Conservation (phyloP, 2,797 vertebrate genomes). For the Pangasius mekongensis region DNA sequence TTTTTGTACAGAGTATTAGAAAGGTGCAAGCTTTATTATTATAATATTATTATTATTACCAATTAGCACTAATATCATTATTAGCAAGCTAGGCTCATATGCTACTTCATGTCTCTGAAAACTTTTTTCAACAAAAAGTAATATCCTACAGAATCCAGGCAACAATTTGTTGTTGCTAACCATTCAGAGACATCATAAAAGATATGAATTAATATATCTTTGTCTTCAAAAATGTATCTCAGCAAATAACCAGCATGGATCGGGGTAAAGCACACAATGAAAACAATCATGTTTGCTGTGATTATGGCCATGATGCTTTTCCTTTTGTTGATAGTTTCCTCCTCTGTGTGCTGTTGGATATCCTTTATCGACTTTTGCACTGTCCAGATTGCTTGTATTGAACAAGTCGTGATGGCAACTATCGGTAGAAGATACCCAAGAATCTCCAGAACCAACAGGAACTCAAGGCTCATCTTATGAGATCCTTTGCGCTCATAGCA, state of each 20-base stretch:
- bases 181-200: slow-evolving; percentile 63
- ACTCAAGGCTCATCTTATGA: fast-evolving
- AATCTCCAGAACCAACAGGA: slow-evolving; percentile 50
- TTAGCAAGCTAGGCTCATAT: neutral
- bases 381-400: slow-evolving; percentile 62
- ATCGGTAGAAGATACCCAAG: slow-evolving; percentile 68
- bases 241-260: slow-evolving; percentile 68
- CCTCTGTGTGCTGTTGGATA: neutral
- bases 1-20: too few relatives aligned
- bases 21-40: neutral
- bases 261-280: slow-evolving; percentile 82
- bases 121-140: slow-evolving; percentile 78
- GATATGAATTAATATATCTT: neutral
- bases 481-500: slow-evolving; percentile 62
- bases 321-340: slow-evolving; percentile 48
- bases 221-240: neutral
- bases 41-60: neutral
- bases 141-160: slow-evolving; percentile 80
- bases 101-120: neutral
- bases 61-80: neutral
- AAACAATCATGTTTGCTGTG: slow-evolving; percentile 77
- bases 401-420: slow-evolving; percentile 64
- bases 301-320: slow-evolving; percentile 67
- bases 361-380: slow-evolving; percentile 57
- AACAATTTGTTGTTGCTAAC: slow-evolving; percentile 81